Percentiles rank a stretch among this genome's conserved stretches.
Conservation (phyloP, 2,888 invertebrate genomes). For the Ganaspis brasiliensis region DNA sequence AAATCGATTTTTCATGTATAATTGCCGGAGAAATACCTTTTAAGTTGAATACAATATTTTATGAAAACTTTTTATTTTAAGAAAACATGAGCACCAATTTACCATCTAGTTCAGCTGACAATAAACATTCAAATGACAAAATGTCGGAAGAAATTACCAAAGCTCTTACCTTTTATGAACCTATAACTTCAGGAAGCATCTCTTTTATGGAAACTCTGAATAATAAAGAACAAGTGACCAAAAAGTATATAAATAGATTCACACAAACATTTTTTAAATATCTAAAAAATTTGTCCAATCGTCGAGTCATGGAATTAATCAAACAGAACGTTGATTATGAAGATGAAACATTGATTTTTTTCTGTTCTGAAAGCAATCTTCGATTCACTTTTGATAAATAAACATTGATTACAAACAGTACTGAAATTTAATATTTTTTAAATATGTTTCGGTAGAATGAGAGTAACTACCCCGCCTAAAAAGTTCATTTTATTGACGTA, state of each 20-base stretch:
- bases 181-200: not conserved
- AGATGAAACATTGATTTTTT: conserved; percentile 57
- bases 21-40: too few species aligned
- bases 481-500: too few species aligned
- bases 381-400: not conserved
- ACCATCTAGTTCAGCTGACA: not conserved
- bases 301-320: conserved; percentile 59
- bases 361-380: conserved; percentile 54
- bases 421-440: too few species aligned
- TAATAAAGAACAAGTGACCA: not conserved
- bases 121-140: not conserved
- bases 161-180: conserved; percentile 13
- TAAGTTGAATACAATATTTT: too few species aligned
- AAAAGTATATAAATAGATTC: conserved; percentile 49
- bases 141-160: not conserved
- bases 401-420: too few species aligned
- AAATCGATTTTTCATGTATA: too few species aligned
- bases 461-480: too few species aligned
- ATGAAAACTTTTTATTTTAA: not conserved
- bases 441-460: too few species aligned
- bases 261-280: conserved; percentile 65
- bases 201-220: not conserved
- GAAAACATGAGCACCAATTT: not conserved
- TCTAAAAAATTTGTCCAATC: conserved; percentile 61
- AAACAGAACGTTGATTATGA: conserved; percentile 59